These are phyloP conservation scores for Thelaira solivaga DNA, from an alignment of 2,888 invertebrate genomes.

Conservation along the genomic window DNA sequence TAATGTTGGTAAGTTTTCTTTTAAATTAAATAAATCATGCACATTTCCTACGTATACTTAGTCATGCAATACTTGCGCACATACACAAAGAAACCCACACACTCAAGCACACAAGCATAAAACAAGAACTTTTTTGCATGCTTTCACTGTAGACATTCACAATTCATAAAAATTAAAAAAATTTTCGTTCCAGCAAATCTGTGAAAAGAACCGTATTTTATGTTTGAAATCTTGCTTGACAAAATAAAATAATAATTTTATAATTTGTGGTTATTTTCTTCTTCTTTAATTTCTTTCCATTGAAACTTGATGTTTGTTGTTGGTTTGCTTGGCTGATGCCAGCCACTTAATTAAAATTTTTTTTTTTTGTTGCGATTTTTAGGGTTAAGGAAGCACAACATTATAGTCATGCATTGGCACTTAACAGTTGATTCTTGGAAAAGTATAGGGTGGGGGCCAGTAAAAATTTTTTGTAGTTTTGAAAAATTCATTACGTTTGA, in stretches of 20 bases:
- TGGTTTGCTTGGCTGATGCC: neutral
- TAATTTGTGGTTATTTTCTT: neutral
- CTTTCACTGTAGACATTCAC: too few species aligned
- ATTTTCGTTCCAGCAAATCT: neutral
- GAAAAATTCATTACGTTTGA: too few species aligned
- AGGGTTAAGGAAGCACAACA: slow-evolving; percentile 22
- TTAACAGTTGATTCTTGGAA: slow-evolving; percentile 1
- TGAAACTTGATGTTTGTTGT: neutral
- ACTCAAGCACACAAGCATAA: neutral
- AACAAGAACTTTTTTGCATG: too few species aligned
- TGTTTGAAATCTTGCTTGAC: slow-evolving; percentile 4
- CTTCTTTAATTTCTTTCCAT: neutral
- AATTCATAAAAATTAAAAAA: neutral
- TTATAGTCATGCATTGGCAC: slow-evolving; percentile 23
- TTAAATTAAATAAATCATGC: slow-evolving; percentile 33
- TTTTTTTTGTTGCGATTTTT: neutral
- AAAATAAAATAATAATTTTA: slow-evolving; percentile 33
- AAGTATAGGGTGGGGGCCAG: too few species aligned
- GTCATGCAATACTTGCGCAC: neutral
- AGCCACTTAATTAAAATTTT: too few species aligned
- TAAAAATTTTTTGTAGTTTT: too few species aligned
- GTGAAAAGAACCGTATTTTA: neutral
- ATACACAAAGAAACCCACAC: neutral
- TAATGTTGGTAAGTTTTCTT: neutral
- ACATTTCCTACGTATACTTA: neutral